Percentiles rank a stretch among this genome's conserved stretches.
phyloP scores from a whole-genome alignment of 2,113 vertebrate species.

The Phaethon lepturus region DNA sequence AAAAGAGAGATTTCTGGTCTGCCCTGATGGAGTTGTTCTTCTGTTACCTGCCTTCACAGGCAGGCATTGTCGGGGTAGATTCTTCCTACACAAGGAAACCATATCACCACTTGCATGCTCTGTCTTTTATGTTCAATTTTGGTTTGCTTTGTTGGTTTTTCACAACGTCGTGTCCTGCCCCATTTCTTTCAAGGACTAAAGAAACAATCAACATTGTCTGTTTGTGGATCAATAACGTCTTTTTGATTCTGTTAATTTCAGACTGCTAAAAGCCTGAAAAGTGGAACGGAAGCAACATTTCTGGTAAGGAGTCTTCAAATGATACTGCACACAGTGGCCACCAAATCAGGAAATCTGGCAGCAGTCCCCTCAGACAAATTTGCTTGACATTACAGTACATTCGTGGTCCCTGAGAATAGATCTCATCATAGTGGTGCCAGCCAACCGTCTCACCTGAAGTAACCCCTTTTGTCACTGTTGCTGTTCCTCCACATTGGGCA shows the following conservation, averaged over 20 bases:
- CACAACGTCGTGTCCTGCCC: accelerated
- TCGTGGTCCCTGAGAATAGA: not conserved
- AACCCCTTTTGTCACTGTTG: not conserved
- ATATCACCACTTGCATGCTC: not conserved
- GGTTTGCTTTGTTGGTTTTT: not conserved
- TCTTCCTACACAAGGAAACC: not conserved
- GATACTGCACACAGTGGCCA: not conserved
- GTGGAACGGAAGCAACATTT: not conserved
- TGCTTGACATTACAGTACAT: not conserved
- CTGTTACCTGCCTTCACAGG: not conserved
- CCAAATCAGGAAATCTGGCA: not conserved
- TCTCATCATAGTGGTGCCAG: not conserved
- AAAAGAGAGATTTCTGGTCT: not conserved
- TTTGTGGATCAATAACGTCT: not conserved
- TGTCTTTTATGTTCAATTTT: not conserved
- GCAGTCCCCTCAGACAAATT: not conserved
- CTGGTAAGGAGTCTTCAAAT: not conserved
- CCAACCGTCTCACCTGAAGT: not conserved
- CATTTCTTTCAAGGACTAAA: not conserved
- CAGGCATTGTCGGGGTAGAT: accelerated
- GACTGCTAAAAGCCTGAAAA: not conserved
- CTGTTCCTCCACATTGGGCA: not conserved
- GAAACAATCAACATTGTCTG: not conserved
- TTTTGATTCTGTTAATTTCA: not conserved
- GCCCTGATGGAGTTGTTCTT: not conserved